phyloP scores from a whole-genome alignment of 1,140 invertebrate species.

The Zaprionus lachaisei region DNA sequence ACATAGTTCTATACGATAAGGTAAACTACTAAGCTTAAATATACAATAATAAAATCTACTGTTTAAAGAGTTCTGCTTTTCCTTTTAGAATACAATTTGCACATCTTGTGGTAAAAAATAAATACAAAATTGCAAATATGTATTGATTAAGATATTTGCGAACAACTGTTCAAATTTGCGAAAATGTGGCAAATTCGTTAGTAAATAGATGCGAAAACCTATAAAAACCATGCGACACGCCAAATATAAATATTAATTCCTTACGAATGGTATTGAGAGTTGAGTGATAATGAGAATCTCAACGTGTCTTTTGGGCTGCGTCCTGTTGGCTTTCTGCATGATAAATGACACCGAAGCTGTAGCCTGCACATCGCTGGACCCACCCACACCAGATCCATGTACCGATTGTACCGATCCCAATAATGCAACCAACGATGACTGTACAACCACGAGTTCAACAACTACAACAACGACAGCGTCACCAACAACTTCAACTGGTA shows the following conservation, averaged over 20 bases:
- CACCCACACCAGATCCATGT: background rate
- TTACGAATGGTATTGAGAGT: background rate
- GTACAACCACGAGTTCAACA: background rate
- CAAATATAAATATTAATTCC: background rate
- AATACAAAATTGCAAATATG: background rate
- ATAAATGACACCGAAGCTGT: background rate
- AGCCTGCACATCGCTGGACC: constrained; percentile 11
- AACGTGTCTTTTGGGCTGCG: background rate
- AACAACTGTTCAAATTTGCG: constrained; percentile 34
- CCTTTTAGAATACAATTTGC: background rate
- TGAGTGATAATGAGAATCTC: constrained; percentile 10
- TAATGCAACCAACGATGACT: background rate
- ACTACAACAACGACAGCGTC: constrained; percentile 2
- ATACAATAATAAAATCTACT: background rate
- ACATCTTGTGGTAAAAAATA: background rate
- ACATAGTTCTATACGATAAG: background rate
- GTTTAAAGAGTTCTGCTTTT: background rate
- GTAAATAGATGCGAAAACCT: background rate
- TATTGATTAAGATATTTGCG: background rate
- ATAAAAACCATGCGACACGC: constrained; percentile 21
- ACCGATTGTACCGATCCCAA: constrained; percentile 4
- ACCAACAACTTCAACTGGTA: background rate
- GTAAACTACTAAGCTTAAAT: background rate
- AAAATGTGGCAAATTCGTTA: background rate
- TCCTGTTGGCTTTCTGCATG: constrained; percentile 6